Evolutionary conservation across 2,797 vertebrate species (phyloP).

Genomic region (Acipenser ruthenus): DNA sequence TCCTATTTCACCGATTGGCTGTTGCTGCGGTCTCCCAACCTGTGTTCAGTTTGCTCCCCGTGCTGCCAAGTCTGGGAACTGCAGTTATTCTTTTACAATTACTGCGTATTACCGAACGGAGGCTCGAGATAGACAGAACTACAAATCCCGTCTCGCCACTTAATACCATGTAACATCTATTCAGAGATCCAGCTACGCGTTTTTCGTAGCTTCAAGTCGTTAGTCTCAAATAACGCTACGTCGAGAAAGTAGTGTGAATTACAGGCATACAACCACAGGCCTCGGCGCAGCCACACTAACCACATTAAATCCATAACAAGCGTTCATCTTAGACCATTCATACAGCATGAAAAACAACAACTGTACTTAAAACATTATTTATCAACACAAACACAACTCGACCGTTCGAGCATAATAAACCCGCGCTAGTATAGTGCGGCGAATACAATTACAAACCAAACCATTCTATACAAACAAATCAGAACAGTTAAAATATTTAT

Average conservation of each 20-base stretch:
- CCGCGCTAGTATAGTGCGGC: too few relatives aligned
- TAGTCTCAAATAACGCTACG: not conserved
- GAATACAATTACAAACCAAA: too few relatives aligned
- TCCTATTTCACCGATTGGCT: conserved; percentile 2
- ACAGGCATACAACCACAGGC: conserved; percentile 6
- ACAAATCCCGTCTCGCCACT: not conserved
- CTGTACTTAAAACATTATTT: not conserved
- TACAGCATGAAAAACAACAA: not conserved
- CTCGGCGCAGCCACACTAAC: not conserved
- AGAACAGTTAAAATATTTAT: too few relatives aligned
- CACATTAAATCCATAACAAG: not conserved
- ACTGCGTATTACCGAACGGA: not conserved
- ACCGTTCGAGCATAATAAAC: not conserved
- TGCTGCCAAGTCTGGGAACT: not conserved
- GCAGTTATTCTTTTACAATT: not conserved
- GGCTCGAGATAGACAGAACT: not conserved
- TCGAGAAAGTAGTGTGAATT: not conserved
- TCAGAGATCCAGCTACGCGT: not conserved
- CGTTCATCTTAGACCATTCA: not conserved
- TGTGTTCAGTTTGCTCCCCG: not conserved
- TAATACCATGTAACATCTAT: not conserved
- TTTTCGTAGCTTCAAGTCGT: not conserved
- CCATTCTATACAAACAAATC: too few relatives aligned
- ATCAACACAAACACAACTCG: not conserved
- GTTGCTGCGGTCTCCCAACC: not conserved